Evolutionary conservation across 2,797 vertebrate species (phyloP), one percentile per base, ranked within the genome.

Genomic region (Margarornis squamiger): DNA sequence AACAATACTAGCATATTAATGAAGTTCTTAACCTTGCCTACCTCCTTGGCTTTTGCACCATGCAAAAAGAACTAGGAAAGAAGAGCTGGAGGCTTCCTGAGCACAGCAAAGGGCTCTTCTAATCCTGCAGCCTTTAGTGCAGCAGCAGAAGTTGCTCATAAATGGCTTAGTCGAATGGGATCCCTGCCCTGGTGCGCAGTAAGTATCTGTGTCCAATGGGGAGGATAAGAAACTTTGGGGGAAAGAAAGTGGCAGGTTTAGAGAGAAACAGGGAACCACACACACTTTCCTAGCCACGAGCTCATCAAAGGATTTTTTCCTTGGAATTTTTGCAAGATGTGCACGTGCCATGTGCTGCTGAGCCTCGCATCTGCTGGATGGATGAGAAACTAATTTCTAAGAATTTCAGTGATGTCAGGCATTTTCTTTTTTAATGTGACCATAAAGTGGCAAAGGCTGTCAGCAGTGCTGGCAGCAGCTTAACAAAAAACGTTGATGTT

Each of bases 391-490:
- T 67, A 57, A 90, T 92, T 93, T 88, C 86, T 55, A 92, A 94
- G 88, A 91, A 87, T 74, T 81, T 93, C 75, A 78, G 38, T 58
- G 65, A 90, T 38, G 43, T 84, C 85, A 83, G 74, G 80, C 63
- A 55, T 91, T 94, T 89, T 87, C 27, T 71, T 81, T 76, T 76
- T 51, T n/a, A 48, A 67, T 59, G 77, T 79, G 81, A 72, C 51
- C 74, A 73, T 80, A 65, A 96, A 95, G 77, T 79, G 77, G 89
- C 88, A 93, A 85, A 93, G 92, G 74, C 71, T 90, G 89, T 80
- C 95, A 95, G 86, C 0, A 0, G 63, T 3, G 2, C 63, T 89
- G 92, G 89, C 75, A 91, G 66, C 11, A 94, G 73, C 90, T 88
- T 82, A 89, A 92, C 32, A 88, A 88, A 81, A 93, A 93, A 72